A percentile compares a stretch with the other conserved stretches of the same genome.
These are phyloP conservation scores for Cephalopholis sonnerati DNA, from an alignment of 2,113 vertebrate species.

Conservation along the genomic window DNA sequence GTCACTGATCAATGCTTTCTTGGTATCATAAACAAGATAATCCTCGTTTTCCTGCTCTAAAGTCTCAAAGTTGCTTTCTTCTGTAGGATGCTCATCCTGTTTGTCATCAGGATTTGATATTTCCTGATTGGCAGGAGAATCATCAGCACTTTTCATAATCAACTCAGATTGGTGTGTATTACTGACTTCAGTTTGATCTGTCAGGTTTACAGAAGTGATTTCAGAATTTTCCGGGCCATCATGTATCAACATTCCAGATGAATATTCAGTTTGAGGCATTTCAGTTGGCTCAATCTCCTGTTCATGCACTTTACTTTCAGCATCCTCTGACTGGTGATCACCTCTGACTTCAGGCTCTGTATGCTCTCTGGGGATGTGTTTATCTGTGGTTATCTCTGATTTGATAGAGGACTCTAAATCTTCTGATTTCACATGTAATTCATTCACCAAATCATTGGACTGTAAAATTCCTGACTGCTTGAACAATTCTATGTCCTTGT, in stretches of 20 bases:
- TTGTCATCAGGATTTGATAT: slow-evolving; percentile 1
- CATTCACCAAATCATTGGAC: slow-evolving; percentile 8
- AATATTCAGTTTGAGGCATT: background rate
- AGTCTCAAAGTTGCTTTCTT: background rate
- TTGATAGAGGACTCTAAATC: background rate
- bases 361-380: slow-evolving; percentile 3
- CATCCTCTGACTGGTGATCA: background rate
- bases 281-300: background rate
- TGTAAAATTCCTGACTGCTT: slow-evolving; percentile 4
- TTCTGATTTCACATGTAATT: background rate
- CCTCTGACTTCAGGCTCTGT: background rate
- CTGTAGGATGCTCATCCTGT: no score
- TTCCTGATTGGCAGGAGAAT: background rate
- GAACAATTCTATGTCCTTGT: slow-evolving; percentile 8
- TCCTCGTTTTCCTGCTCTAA: slow-evolving; percentile 9
- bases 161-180: background rate
- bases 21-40: background rate
- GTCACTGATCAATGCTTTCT: background rate
- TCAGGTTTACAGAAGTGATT: background rate
- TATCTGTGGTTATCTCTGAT: slow-evolving; percentile 25
- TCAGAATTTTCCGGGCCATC: background rate
- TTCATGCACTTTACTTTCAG: background rate
- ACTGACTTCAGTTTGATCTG: background rate
- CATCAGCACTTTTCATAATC: background rate
- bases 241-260: background rate